Conservation (phyloP, 2,888 invertebrate genomes). For the Phytoseiulus persimilis region DNA sequence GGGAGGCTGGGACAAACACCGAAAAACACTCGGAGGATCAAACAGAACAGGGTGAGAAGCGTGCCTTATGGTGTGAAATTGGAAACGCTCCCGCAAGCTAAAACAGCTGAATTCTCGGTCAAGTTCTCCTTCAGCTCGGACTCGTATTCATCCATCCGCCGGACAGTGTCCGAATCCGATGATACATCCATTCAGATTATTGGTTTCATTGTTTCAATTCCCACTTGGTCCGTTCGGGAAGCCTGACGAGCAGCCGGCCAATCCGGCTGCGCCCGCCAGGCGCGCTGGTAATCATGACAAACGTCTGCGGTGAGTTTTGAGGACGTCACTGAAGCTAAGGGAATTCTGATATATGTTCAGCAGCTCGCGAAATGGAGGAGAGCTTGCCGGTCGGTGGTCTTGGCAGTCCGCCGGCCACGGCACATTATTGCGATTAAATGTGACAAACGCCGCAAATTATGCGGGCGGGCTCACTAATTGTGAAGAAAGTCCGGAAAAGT, state of each 20-base stretch:
- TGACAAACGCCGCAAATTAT: conserved; percentile 38
- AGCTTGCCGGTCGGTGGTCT: not conserved
- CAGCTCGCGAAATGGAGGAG: not conserved
- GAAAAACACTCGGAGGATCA: too few relatives aligned
- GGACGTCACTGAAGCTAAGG: not conserved
- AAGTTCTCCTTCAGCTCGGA: too few relatives aligned
- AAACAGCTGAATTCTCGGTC: too few relatives aligned
- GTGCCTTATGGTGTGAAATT: too few relatives aligned
- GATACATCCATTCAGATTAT: not conserved
- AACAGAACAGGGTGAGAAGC: too few relatives aligned
- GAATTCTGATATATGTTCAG: not conserved
- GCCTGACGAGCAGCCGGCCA: not conserved
- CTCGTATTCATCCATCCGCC: too few relatives aligned
- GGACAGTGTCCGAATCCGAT: too few relatives aligned
- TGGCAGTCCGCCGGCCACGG: not conserved
- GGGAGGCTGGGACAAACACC: too few relatives aligned
- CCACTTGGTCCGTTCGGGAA: not conserved
- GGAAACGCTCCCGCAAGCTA: too few relatives aligned
- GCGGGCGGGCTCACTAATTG: not conserved
- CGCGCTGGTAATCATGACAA: not conserved
- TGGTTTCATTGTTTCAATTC: not conserved
- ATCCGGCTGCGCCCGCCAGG: not conserved
- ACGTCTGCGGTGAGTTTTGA: not conserved
- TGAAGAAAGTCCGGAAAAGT: not conserved
- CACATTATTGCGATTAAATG: conserved; percentile 29